Evolutionary conservation across 2,888 invertebrate species (phyloP).

Genomic region (Drosophila kokeensis): DNA sequence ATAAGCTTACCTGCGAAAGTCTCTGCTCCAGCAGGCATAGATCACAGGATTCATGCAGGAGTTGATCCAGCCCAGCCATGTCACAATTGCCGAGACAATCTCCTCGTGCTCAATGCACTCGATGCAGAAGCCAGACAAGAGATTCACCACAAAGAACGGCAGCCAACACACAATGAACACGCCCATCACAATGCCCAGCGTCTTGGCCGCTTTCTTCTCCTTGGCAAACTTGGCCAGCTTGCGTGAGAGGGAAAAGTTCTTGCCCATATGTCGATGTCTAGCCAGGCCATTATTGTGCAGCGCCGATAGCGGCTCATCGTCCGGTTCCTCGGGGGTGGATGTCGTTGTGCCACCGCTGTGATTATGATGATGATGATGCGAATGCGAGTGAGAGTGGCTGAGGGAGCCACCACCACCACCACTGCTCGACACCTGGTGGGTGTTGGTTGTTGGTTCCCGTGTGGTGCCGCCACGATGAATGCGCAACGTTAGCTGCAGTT

Average conservation of each 20-base stretch:
- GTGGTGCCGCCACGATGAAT: conserved; percentile 96
- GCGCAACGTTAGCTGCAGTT: conserved; percentile 94
- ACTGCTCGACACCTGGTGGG: conserved; percentile 72
- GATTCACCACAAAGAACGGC: conserved; percentile 98
- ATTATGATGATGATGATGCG: conserved; percentile 83
- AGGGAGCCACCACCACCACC: conserved; percentile 83
- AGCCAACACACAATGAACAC: conserved; percentile 99
- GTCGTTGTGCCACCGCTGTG: conserved; percentile 85
- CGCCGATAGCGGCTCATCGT: conserved; percentile 90
- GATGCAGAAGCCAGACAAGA: conserved; percentile 95
- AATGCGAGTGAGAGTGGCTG: conserved; percentile 82
- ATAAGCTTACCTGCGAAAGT: conserved; percentile 93
- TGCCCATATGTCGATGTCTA: conserved; percentile 90
- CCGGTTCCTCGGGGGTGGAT: conserved; percentile 89
- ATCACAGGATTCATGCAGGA: conserved; percentile 99
- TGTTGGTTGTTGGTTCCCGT: conserved; percentile 86
- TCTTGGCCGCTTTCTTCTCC: conserved; percentile 99
- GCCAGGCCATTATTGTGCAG: conserved; percentile 91
- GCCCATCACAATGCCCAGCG: conserved; percentile 98
- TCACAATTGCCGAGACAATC: conserved; percentile 94
- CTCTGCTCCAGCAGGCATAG: conserved; percentile 99
- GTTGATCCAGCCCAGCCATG: conserved; percentile 98
- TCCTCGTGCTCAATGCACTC: conserved; percentile 95
- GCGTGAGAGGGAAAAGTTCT: conserved; percentile 96
- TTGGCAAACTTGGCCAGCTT: conserved; percentile 98